Evolutionary conservation across 1,140 invertebrate species (phyloP), one percentile per base, ranked within the genome.

Genomic region (Drosophila eugracilis): DNA sequence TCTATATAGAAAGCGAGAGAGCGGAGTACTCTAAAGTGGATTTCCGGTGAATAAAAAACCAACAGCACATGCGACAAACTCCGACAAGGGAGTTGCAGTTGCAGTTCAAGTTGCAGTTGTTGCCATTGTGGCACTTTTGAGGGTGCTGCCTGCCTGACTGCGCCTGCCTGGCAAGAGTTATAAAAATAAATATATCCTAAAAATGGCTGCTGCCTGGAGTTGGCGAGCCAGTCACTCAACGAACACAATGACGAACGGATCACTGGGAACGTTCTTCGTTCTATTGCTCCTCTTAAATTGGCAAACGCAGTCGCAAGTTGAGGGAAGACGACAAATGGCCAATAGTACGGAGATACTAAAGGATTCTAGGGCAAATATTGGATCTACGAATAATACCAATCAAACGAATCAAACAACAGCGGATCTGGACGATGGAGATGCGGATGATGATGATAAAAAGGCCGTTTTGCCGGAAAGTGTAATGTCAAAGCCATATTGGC

Each of bases 11-110:
- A n/a, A n/a, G n/a, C n/a, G n/a, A n/a, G n/a, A n/a, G n/a, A 53
- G 39, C 58, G 60, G 21, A 52, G 58, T 45, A 53, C 55, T 55
- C 62, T 81, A 83, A 90, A 90, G 88, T 90, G 88, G 79, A 90
- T 90, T 90, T 90, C 88, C 88, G 88, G 88, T 90, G 83, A 90
- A 90, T 84, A 79, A 72, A 86, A 60, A 74, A 81, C 58, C 57
- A 65, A 62, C 54, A 65, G 62, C 78, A 84, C 47, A 78, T 81
- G 81, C 75, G 83, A 71, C 74, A 78, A 63, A 70, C 62, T 52
- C 55, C 66, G 19, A 42, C 67, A 41, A 54, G 74, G 55, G 52
- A 75, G 66, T 81, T 76, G 60, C 54, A 41, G 71, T 54, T 74
- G 50, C 44, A 42, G 37, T 41, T 32, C 30, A 48, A 44, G 49